Percentiles rank a stretch among this genome's conserved stretches.
Evolutionary conservation across 2,888 invertebrate genomes (phyloP).

Genomic region (Cactoblastis cactorum): DNA sequence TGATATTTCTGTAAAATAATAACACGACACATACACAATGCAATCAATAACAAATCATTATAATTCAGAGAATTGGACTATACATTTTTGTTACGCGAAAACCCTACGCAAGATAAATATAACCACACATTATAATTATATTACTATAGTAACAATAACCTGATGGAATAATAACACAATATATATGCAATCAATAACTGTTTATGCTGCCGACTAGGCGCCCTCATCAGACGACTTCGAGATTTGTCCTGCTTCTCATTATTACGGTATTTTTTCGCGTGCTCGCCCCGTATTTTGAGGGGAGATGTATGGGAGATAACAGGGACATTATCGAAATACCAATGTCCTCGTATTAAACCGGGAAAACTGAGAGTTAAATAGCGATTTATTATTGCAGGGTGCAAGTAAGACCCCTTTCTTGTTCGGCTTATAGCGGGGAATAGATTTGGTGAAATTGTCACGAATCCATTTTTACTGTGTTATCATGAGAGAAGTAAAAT

Average conservation of each 20-base stretch:
- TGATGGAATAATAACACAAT: background rate
- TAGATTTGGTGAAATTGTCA: background rate
- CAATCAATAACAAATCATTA: too few relatives aligned
- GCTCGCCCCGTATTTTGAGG: conserved; percentile 67
- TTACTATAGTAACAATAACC: background rate
- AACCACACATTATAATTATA: too few relatives aligned
- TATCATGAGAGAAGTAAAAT: too few relatives aligned
- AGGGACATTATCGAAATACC: conserved; percentile 75
- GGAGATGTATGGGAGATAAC: conserved; percentile 68
- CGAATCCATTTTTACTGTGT: background rate
- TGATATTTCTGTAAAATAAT: too few relatives aligned
- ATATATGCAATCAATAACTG: background rate
- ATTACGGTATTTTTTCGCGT: conserved; percentile 73
- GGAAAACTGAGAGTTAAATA: conserved; percentile 70
- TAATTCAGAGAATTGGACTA: too few relatives aligned
- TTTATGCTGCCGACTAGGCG: background rate
- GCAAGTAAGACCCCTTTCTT: conserved; percentile 8
- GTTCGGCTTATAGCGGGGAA: background rate
- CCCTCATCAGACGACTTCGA: conserved; percentile 8
- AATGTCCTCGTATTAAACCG: conserved; percentile 70
- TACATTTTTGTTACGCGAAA: too few relatives aligned
- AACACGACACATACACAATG: too few relatives aligned
- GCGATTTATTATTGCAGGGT: conserved; percentile 60
- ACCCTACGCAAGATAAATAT: too few relatives aligned
- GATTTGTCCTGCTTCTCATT: conserved; percentile 64